Evolutionary conservation across 2,888 invertebrate species (phyloP), one percentile per base, ranked within the genome.

Genomic region (Rhaphigaster nebulosa): DNA sequence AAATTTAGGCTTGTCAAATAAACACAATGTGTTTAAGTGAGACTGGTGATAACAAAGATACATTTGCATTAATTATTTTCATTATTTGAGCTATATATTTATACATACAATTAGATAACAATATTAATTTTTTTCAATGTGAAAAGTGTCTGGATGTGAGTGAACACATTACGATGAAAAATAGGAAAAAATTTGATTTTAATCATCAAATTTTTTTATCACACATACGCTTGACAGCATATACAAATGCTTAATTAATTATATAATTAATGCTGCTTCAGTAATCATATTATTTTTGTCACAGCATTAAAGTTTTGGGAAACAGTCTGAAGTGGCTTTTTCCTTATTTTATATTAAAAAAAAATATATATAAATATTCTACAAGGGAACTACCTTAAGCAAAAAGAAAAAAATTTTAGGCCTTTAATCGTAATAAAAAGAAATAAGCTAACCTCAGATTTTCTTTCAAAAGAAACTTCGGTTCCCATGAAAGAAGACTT

Each of bases 121-220:
- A 54, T 84, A 90, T 65, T 29, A 29, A 15, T 80, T 34, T 52
- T 90, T 90, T 90, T 90, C 90, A 90, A 90, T 90, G 90, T 90
- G 90, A 90, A 90, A 90, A 90, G 90, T 90, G 90, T 90, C 87
- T 84, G 90, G 90, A 90, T 90, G 90, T 90, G 90, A 87, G 90
- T 90, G 90, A 90, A 90, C 90, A 90, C 90, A 90, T 90, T 90
- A 90, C 56, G 65, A 76, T 90, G 90, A 90, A 90, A 88, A 90
- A 90, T 90, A 90, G 90, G 80, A 90, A 84, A 84, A 90, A 90
- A 84, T 90, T 90, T 84, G 87, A 84, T 90, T 56, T 87, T 56
- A 84, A 41, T 60, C 26, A 90, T 90, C 90, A 90, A 90, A 90
- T 90, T 84, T 87, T 90, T 84, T 56, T 90, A 90, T 90, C 90